Percentiles rank a stretch among this genome's conserved stretches.
These are phyloP conservation scores for Zingel zingel DNA, from an alignment of 2,113 vertebrate species.

Conservation along the genomic window DNA sequence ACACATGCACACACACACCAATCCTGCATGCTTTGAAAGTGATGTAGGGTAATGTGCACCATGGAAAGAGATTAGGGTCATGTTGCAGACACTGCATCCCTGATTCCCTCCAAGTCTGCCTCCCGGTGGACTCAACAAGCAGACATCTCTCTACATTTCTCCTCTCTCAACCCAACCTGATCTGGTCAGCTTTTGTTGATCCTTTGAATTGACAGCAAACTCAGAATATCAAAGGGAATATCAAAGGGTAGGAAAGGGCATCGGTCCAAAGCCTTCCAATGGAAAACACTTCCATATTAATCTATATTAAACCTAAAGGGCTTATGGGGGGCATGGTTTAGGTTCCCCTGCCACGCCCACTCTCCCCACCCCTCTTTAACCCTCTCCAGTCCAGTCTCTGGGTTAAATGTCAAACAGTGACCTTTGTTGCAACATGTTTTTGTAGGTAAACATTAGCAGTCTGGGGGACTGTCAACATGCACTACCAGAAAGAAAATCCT, in stretches of 20 bases:
- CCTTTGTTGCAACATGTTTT: conserved; percentile 79
- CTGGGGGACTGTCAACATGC: conserved; percentile 74
- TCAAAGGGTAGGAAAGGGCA: conserved; percentile 15
- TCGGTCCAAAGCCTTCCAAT: neutral
- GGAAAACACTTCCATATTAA: conserved; percentile 11
- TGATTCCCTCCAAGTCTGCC: conserved; percentile 42
- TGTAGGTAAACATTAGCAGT: conserved; percentile 79
- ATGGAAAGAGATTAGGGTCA: conserved; percentile 74
- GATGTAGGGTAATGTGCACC: conserved; percentile 65
- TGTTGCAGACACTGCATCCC: conserved; percentile 42
- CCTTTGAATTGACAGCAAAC: conserved; percentile 23
- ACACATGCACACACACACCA: conserved; percentile 5
- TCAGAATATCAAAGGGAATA: conserved; percentile 7
- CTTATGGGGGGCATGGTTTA: conserved; percentile 11
- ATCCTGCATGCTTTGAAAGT: conserved; percentile 31
- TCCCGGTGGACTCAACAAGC: conserved; percentile 13
- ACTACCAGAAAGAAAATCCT: conserved; percentile 58
- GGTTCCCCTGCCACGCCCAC: neutral
- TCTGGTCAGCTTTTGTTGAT: conserved; percentile 10
- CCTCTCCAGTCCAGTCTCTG: conserved; percentile 25
- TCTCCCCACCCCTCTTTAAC: neutral
- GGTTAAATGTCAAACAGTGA: conserved; percentile 74
- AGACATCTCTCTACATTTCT: neutral
- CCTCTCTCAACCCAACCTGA: neutral
- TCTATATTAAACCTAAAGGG: conserved; percentile 10